These are phyloP conservation scores for Noctua janthe DNA, from an alignment of 2,888 invertebrate species.

Conservation along the genomic window DNA sequence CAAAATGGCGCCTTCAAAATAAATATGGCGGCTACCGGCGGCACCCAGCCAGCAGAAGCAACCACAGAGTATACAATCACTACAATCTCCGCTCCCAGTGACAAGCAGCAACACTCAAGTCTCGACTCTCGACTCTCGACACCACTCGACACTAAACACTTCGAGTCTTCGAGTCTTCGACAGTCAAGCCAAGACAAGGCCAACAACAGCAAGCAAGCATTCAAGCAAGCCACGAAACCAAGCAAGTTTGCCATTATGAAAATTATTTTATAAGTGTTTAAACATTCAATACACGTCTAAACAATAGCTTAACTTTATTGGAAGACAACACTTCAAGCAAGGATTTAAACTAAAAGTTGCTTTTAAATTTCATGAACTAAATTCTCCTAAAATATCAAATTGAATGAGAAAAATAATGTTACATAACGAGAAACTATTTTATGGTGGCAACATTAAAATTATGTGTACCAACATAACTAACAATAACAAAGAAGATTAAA, in stretches of 20 bases:
- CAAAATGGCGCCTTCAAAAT: conserved; percentile 73
- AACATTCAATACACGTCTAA: background rate
- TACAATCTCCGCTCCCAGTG: no score
- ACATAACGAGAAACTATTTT: background rate
- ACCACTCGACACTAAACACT: no score
- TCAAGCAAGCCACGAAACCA: background rate
- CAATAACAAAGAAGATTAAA: conserved; percentile 23
- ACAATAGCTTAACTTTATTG: background rate
- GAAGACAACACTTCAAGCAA: background rate
- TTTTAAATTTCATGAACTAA: background rate
- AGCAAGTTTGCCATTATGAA: conserved; percentile 27
- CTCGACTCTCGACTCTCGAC: no score
- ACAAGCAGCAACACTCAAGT: no score
- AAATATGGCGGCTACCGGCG: conserved; percentile 53
- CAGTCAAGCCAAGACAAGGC: no score
- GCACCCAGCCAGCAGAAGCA: background rate
- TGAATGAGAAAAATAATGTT: background rate
- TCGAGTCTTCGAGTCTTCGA: no score
- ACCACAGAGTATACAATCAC: conserved; percentile 14
- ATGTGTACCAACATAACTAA: conserved; percentile 31
- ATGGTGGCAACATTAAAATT: conserved; percentile 37
- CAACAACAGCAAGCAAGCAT: no score
- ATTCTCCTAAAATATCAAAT: background rate
- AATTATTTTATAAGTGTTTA: background rate
- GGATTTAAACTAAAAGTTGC: background rate